Base-by-base conservation (phyloP, 2,113 vertebrate genomes). In the Pycnonotus jocosus region DNA sequence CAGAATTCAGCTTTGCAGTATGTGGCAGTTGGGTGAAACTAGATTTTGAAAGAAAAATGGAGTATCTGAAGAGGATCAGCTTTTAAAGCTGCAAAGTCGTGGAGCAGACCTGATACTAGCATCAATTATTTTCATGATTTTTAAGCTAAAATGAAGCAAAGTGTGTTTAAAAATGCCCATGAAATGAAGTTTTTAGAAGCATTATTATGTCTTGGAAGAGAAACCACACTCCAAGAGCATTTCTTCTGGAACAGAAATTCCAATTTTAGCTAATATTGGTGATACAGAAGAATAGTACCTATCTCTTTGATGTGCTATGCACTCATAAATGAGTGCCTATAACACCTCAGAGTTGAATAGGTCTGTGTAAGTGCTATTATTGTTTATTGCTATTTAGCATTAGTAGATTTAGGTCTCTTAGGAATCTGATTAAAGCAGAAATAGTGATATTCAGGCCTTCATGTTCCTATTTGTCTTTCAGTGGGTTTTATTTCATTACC, bases 341-440 rank as follows among this genome's bases (percentile, higher is more conserved):
- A 87, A 77, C 33, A 69, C 27, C 68, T 82, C 54, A 44, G 57
- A 87, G 69, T 66, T 88, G 83, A 85, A 69, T 58, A 91, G 91
- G 58, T 82, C 62, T 28, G 12, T 60, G 33, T 81, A 95, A 95
- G 74, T 66, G 83, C 66, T 87, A 73, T 92, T 88, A 88, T 70
- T 94, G 83, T 92, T 93, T 91, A 92, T 93, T 91, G 54, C 79
- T 95, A 82, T 91, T 95, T 93, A 87, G 38, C 37, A 50, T 92
- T 85, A 87, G 77, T 89, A 84, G 66, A 54, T 88, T 79, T 77
- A 82, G 64, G 22, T 92, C 48, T 86, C 96, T 82, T 12, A 40
- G 58, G 84, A 92, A 93, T 60, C 9, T 0, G 30, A 88, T 88
- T 95, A 81, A 77, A 88, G 71, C 56, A 95, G 70, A 68, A 95